Percentiles rank a stretch among this genome's conserved stretches.
These are phyloP conservation scores for Phrynocephalus versicolor DNA, from an alignment of 2,113 vertebrate genomes.

Conservation along the genomic window DNA sequence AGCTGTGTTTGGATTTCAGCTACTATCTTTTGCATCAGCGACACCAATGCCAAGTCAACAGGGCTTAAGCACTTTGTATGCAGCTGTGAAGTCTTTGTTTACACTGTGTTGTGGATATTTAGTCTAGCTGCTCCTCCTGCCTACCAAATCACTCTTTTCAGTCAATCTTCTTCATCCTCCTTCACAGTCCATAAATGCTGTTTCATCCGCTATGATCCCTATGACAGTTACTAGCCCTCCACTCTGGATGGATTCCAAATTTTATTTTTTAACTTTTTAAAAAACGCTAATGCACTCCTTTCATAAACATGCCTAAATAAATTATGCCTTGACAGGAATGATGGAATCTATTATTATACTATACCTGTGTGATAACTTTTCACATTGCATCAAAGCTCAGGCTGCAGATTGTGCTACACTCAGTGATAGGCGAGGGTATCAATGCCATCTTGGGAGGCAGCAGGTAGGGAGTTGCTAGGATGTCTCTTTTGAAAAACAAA, in stretches of 20 bases:
- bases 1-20: not conserved
- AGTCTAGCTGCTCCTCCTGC: not conserved
- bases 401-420: not conserved
- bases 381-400: not conserved
- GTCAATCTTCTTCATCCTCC: not conserved
- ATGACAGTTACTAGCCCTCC: slow-evolving; percentile 26
- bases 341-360: not conserved
- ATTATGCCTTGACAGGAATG: not conserved
- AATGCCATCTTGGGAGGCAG: too few species aligned
- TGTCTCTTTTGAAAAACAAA: too few species aligned
- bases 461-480: too few species aligned
- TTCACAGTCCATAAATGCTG: not conserved
- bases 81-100: not conserved
- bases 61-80: not conserved
- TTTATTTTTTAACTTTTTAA: not conserved
- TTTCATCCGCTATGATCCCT: slow-evolving; percentile 42
- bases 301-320: not conserved
- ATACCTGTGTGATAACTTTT: not conserved
- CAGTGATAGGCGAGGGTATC: too few species aligned
- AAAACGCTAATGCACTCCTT: not conserved
- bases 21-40: not conserved
- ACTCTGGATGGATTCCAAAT: not conserved
- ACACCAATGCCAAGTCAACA: not conserved
- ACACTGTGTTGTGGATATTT: not conserved
- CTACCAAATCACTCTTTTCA: slow-evolving; percentile 8